Base-by-base conservation (phyloP, 92 coral and sea anemone genomes). In the Palythoa grandiflora region DNA sequence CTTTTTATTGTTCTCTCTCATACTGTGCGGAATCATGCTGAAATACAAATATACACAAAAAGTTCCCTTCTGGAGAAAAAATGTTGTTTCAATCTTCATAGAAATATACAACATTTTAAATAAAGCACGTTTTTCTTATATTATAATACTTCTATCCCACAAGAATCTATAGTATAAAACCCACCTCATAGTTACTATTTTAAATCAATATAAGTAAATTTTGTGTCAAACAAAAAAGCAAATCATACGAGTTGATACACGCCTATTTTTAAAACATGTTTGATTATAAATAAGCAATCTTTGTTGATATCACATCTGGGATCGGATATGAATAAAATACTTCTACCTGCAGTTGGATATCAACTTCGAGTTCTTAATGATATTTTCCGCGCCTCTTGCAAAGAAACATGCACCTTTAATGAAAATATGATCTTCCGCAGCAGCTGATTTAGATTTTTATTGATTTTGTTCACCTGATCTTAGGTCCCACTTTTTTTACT, bases 371-470 rank as follows among this genome's bases (percentile, higher is more conserved):
- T 80, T 66, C 66, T 35, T 81, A 81, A 44, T 66, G 86, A 48
- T 68, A 66, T 44, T 20, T 81, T 21, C 44, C 28, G 37, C 61
- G 75, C 61, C 40, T 39, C 57, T n/a, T 20, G n/a, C 48, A 52
- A 81, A 77, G 10, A 20, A 3, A 48, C 37, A 28, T 28, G 28
- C 28, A 28, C 61, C 3, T 48, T 81, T 81, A 38, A 39, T 60
- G 66, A 81, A 51, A 65, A 50, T 44, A 17, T 13, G 20, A n/a
- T 65, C 61, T 66, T 81, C 75, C 75, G 61, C 40, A 6, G 86
- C 86, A 81, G 86, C 86, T 81, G 86, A 47, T 21, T 37, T 19
- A 40, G 6, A 47, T 65, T 81, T 13, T 40, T 81, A 75, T 81
- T 81, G 60, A 21, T 80, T 38, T 78, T 78, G 6, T 2, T 78